Percentiles rank a stretch among this genome's conserved stretches.
Conservation (phyloP, 64 coral and sea anemone genomes). For the Orbicella faveolata region DNA sequence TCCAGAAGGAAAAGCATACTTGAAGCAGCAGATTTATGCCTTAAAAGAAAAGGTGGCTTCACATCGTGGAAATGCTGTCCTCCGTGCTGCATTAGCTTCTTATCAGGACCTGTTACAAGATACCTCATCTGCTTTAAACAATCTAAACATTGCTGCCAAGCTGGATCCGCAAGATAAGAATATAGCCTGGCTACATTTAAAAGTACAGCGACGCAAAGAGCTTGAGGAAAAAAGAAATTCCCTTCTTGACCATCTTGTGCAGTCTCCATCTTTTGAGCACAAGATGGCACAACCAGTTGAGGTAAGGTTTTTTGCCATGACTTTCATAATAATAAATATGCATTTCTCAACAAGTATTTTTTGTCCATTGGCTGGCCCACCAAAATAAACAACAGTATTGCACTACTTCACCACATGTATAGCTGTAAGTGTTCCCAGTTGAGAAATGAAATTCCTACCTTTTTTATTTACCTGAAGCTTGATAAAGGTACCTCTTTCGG, state of each 20-base stretch:
- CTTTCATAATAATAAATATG: not conserved
- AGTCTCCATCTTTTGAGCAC: not conserved
- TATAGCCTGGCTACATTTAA: conserved; percentile 55
- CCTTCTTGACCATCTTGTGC: not conserved
- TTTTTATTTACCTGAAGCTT: too few species aligned
- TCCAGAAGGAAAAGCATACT: not conserved
- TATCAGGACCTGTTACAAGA: conserved; percentile 44
- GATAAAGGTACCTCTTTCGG: too few species aligned
- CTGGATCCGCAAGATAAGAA: conserved; percentile 47
- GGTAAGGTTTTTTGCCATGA: not conserved
- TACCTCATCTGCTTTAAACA: conserved; percentile 20
- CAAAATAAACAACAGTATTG: too few species aligned
- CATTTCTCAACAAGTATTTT: too few species aligned
- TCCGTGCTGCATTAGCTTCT: conserved; percentile 43
- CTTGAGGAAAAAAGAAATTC: conserved; percentile 33
- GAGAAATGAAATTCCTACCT: too few species aligned
- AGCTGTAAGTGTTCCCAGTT: too few species aligned
- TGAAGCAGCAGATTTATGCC: not conserved
- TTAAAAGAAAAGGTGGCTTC: conserved; percentile 9
- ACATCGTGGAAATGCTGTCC: conserved; percentile 27
- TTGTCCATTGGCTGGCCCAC: too few species aligned
- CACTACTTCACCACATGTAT: too few species aligned
- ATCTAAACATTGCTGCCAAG: conserved; percentile 36
- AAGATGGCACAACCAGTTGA: conserved; percentile 43
- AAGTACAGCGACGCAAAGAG: conserved; percentile 30